Conservation (phyloP, 2,888 invertebrate species). For the Periphyllus acericola region DNA sequence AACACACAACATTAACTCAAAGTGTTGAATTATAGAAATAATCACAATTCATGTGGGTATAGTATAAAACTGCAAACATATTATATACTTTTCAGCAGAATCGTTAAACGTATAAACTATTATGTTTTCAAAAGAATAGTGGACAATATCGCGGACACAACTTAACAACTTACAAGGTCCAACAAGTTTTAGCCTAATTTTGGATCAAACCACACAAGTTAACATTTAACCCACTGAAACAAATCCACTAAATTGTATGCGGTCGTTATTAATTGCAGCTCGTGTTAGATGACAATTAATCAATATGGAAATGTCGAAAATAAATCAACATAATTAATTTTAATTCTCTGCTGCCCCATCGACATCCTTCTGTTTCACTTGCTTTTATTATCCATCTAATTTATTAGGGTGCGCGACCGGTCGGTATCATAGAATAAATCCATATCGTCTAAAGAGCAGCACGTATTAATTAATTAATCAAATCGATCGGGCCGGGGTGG, state of each 20-base stretch:
- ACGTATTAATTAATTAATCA: slow-evolving; percentile 9
- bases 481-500: neutral
- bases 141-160: too few species aligned
- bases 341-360: slow-evolving; percentile 9
- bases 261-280: slow-evolving; percentile 21
- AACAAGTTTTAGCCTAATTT: neutral
- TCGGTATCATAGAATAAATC: slow-evolving; percentile 22
- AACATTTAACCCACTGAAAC: neutral
- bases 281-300: slow-evolving; percentile 29
- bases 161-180: neutral
- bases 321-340: slow-evolving; percentile 44
- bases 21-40: too few species aligned
- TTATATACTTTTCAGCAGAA: too few species aligned
- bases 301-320: slow-evolving; percentile 27
- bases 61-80: too few species aligned
- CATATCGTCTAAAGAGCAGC: slow-evolving; percentile 8
- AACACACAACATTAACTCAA: too few species aligned
- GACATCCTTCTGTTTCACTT: slow-evolving; percentile 14
- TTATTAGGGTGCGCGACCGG: slow-evolving; percentile 24
- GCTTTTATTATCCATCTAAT: slow-evolving; percentile 20
- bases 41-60: too few species aligned
- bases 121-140: too few species aligned
- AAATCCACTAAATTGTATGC: slow-evolving; percentile 3
- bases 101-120: too few species aligned
- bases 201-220: neutral